A percentile compares a stretch with the other conserved stretches of the same genome.
Conservation (phyloP, 2,113 vertebrate species). For the Rhabdomys dilectus region DNA sequence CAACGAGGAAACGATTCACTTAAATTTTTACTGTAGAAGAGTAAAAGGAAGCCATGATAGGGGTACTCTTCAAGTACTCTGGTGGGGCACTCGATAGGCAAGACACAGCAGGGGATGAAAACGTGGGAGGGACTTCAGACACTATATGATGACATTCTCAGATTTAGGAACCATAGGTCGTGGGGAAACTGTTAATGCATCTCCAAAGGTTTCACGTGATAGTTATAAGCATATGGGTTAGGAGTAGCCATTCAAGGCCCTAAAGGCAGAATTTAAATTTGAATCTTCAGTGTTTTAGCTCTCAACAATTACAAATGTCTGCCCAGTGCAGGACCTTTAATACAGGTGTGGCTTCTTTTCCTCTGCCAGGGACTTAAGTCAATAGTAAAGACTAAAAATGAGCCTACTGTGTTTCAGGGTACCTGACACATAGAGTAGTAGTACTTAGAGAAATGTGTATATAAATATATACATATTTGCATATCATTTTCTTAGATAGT, state of each 20-base stretch:
- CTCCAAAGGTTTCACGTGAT: not conserved
- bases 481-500: constrained; percentile 26
- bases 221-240: not conserved
- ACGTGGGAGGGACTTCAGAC: not conserved
- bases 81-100: not conserved
- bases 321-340: not conserved
- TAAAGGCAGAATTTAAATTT: not conserved
- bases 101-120: not conserved
- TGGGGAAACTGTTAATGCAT: not conserved
- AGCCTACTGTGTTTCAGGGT: not conserved
- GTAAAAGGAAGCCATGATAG: not conserved
- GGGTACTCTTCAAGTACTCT: no score
- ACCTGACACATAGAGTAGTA: not conserved
- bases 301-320: not conserved
- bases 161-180: not conserved
- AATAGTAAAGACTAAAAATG: not conserved
- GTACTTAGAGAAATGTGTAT: not conserved
- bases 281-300: not conserved
- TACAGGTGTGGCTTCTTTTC: not conserved
- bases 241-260: no score
- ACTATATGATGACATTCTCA: not conserved
- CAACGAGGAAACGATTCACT: not conserved
- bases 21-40: not conserved
- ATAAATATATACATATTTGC: not conserved
- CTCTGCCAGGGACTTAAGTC: not conserved